A percentile compares a stretch with the other conserved stretches of the same genome.
Evolutionary conservation across 2,888 invertebrate genomes (phyloP).

Genomic region (Folsomia manolachei): DNA sequence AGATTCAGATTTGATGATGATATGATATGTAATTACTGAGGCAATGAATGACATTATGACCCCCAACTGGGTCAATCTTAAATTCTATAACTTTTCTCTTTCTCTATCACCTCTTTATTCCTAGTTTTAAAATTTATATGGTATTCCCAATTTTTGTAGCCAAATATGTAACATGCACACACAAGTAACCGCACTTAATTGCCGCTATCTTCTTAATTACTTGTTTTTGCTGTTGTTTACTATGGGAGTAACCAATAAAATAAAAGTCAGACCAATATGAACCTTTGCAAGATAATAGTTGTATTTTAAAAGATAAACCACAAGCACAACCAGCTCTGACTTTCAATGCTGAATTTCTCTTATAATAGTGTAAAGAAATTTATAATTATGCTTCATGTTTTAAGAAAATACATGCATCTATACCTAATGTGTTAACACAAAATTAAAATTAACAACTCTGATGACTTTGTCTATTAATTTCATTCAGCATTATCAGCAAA

Average conservation of each 20-base stretch:
- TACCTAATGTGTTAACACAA: not conserved
- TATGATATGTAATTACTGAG: not conserved
- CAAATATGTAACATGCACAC: not conserved
- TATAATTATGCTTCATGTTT: not conserved
- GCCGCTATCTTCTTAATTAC: not conserved
- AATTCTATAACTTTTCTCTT: not conserved
- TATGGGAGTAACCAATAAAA: not conserved
- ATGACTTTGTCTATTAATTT: too few species aligned
- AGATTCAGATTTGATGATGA: not conserved
- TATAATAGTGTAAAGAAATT: not conserved
- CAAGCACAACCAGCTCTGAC: not conserved
- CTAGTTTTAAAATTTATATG: not conserved
- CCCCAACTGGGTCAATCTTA: not conserved
- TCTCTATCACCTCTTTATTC: not conserved
- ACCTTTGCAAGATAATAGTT: too few species aligned
- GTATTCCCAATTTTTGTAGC: not conserved
- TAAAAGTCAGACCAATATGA: not conserved
- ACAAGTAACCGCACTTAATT: not conserved
- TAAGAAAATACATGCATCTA: not conserved
- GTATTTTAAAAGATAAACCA: too few species aligned
- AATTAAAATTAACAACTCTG: too few species aligned
- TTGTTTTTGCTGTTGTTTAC: too few species aligned
- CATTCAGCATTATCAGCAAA: too few species aligned
- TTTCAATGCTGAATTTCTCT: not conserved
- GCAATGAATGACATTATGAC: not conserved